A percentile compares a stretch with the other conserved stretches of the same genome.
phyloP scores from a whole-genome alignment of 2,888 invertebrate species.

The Rambutsinella grinnellia region DNA sequence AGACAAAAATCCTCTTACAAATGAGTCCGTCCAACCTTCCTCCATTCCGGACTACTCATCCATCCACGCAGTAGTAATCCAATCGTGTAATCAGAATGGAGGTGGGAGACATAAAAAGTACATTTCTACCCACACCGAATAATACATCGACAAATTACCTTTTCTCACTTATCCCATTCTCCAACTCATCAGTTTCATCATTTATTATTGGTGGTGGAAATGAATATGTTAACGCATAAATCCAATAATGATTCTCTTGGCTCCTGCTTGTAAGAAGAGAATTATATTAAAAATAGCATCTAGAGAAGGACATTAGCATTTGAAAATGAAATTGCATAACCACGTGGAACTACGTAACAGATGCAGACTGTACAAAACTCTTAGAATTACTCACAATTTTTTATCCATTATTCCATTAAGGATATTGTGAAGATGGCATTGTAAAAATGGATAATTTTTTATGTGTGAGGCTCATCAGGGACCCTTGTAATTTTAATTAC shows the following conservation, averaged over 20 bases:
- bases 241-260: not conserved
- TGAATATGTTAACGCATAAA: not conserved
- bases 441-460: not conserved
- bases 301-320: too few species aligned
- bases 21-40: constrained; percentile 1
- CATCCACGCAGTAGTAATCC: not conserved
- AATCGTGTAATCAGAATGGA: constrained; percentile 2
- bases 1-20: too few species aligned
- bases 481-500: constrained; percentile 66
- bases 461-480: constrained; percentile 57
- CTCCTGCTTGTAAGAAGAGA: not conserved
- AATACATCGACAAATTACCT: constrained; percentile 51
- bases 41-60: constrained; percentile 28
- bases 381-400: not conserved
- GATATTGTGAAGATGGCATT: not conserved
- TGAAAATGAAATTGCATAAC: not conserved
- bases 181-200: constrained; percentile 18
- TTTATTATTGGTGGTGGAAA: not conserved
- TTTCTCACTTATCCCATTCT: constrained; percentile 40
- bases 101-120: not conserved
- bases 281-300: not conserved
- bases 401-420: not conserved
- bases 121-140: not conserved
- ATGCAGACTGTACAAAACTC: not conserved
- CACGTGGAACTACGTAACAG: not conserved